These are phyloP conservation scores for Cladopsammia gracilis DNA, from an alignment of 64 coral and sea anemone species.

Conservation along the genomic window DNA sequence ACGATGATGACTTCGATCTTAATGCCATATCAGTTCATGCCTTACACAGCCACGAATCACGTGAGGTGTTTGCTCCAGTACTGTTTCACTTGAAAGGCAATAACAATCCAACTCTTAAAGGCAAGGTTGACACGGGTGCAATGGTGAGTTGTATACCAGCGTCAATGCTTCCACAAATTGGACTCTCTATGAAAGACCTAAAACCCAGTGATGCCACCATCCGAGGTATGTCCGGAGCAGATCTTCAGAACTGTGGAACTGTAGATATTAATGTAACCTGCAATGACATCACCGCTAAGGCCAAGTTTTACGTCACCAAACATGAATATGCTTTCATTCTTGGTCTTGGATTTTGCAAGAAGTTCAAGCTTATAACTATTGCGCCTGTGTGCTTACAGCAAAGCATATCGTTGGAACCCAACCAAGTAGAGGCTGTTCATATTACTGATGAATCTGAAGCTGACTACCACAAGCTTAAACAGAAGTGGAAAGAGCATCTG, in stretches of 20 bases:
- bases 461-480: slow-evolving; percentile 36
- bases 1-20: slow-evolving; percentile 62
- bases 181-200: slow-evolving; percentile 43
- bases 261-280: slow-evolving; percentile 51
- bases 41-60: slow-evolving; percentile 6
- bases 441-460: slow-evolving; percentile 60
- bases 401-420: slow-evolving; percentile 53
- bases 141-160: slow-evolving; percentile 58
- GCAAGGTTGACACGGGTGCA: no score
- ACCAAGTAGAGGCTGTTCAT: slow-evolving; percentile 62
- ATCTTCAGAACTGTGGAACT: slow-evolving; percentile 79
- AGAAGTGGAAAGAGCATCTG: slow-evolving; percentile 59
- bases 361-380: slow-evolving; percentile 69
- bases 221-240: slow-evolving; percentile 71
- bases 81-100: no score
- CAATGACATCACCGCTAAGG: slow-evolving; percentile 43
- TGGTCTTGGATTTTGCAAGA: slow-evolving; percentile 78
- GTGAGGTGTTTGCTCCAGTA: no score
- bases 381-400: slow-evolving; percentile 64
- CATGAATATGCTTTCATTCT: slow-evolving; percentile 64
- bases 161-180: slow-evolving; percentile 60
- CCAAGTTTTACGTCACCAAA: slow-evolving; percentile 70
- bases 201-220: slow-evolving; percentile 41
- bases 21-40: slow-evolving; percentile 28
- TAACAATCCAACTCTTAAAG: no score